These are phyloP conservation scores for Ormyrus nitidulus DNA, from an alignment of 2,888 invertebrate genomes.

Conservation along the genomic window DNA sequence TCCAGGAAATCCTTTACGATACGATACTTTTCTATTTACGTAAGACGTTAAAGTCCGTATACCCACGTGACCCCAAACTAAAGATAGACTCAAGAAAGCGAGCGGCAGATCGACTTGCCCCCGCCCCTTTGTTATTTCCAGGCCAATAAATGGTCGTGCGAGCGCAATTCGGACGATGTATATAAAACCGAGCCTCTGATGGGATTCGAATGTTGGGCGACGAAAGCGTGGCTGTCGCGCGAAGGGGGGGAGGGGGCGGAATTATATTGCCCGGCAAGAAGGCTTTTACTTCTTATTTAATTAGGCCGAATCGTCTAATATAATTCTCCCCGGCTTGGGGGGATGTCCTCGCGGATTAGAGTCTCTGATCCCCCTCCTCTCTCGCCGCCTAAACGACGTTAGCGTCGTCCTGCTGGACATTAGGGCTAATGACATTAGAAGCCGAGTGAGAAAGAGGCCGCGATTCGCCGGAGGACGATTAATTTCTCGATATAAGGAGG, in stretches of 20 bases:
- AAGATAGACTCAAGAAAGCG: too few relatives aligned
- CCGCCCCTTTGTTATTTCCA: neutral
- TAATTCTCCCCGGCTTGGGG: conserved; percentile 27
- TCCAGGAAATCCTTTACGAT: too few relatives aligned
- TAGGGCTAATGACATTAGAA: conserved; percentile 44
- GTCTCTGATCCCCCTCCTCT: conserved; percentile 35
- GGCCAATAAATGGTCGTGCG: conserved; percentile 14
- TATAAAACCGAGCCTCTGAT: conserved; percentile 30
- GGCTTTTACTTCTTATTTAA: conserved; percentile 54
- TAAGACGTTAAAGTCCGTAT: too few relatives aligned
- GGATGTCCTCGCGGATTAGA: conserved; percentile 48
- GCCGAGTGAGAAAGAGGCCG: neutral
- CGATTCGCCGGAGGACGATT: conserved; percentile 47
- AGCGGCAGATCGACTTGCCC: too few relatives aligned
- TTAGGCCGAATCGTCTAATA: conserved; percentile 53
- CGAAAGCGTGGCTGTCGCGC: neutral
- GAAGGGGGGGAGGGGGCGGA: neutral
- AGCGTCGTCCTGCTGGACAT: conserved; percentile 50
- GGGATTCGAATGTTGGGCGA: conserved; percentile 28
- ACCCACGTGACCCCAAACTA: too few relatives aligned
- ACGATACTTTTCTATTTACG: too few relatives aligned
- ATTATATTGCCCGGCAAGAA: conserved; percentile 29
- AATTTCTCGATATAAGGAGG: conserved; percentile 32
- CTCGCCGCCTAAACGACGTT: conserved; percentile 39
- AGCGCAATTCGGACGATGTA: conserved; percentile 1